A percentile compares a stretch with the other conserved stretches of the same genome.
Conservation (phyloP, 2,113 vertebrate genomes). For the Tamias sibiricus region DNA sequence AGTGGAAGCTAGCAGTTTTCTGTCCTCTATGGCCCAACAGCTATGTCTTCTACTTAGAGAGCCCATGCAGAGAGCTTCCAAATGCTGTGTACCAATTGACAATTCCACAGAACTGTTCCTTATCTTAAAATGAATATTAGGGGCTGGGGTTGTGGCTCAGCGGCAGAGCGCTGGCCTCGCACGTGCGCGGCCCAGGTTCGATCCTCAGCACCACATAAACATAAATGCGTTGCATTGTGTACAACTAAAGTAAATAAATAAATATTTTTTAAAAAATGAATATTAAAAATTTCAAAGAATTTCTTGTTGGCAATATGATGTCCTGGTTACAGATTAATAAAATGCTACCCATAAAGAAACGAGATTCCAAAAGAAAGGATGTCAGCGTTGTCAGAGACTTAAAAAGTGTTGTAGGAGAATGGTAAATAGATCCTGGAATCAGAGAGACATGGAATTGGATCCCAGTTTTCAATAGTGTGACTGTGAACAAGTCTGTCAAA, state of each 20-base stretch:
- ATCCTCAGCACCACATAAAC: too few species aligned
- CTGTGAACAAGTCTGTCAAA: background rate
- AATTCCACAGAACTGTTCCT: background rate
- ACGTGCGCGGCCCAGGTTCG: too few species aligned
- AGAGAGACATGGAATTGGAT: background rate
- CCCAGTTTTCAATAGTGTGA: background rate
- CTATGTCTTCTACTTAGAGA: background rate
- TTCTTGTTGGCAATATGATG: background rate
- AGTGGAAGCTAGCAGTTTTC: background rate
- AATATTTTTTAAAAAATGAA: too few species aligned
- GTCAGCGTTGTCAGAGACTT: background rate
- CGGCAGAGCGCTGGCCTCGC: too few species aligned
- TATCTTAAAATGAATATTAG: background rate
- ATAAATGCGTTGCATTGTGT: too few species aligned
- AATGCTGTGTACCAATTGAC: background rate
- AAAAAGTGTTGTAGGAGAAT: background rate
- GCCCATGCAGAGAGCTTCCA: background rate
- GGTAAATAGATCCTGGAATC: background rate
- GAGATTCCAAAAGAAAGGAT: constrained; percentile 10
- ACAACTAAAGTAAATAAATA: too few species aligned
- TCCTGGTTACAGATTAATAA: background rate
- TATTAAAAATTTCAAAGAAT: background rate
- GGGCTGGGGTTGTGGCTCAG: too few species aligned
- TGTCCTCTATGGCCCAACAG: background rate
- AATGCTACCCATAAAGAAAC: background rate